Evolutionary conservation across 2,888 invertebrate genomes (phyloP).

Genomic region (Disparrhopalites patrizii): DNA sequence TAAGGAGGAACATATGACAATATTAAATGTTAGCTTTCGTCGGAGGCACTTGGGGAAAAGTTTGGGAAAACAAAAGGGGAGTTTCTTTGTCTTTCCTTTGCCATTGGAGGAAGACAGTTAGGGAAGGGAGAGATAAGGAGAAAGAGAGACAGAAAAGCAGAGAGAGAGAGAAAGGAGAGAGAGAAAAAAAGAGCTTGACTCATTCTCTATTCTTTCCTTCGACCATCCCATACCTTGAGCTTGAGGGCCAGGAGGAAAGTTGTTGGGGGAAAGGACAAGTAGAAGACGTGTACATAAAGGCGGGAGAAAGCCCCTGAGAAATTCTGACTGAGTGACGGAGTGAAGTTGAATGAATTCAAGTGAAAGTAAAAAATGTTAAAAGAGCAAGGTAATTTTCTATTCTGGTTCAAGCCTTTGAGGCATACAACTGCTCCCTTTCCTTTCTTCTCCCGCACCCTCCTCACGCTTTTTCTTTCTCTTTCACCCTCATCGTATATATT

Average conservation of each 20-base stretch:
- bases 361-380: constrained; percentile 23
- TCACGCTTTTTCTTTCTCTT: not conserved
- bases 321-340: constrained; percentile 27
- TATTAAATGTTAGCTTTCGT: not conserved
- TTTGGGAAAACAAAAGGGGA: constrained; percentile 24
- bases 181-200: not conserved
- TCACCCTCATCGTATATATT: too few species aligned
- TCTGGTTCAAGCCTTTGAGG: constrained; percentile 15
- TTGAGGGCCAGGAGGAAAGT: too few species aligned
- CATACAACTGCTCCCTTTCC: constrained; percentile 9
- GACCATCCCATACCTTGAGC: too few species aligned
- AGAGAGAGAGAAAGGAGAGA: not conserved
- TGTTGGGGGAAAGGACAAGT: too few species aligned
- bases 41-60: constrained; percentile 5
- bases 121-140: too few species aligned
- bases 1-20: not conserved
- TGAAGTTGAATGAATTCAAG: constrained; percentile 23
- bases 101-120: too few species aligned
- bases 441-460: constrained; percentile 1
- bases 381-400: constrained; percentile 23
- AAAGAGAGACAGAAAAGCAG: too few species aligned
- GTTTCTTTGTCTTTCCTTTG: not conserved
- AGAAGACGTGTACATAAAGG: too few species aligned
- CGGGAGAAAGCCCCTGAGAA: constrained; percentile 24
- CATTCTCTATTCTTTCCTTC: too few species aligned